Percentiles rank a stretch among this genome's conserved stretches.
Conservation (phyloP, 2,888 invertebrate genomes). For the Lithophane leautieri region DNA sequence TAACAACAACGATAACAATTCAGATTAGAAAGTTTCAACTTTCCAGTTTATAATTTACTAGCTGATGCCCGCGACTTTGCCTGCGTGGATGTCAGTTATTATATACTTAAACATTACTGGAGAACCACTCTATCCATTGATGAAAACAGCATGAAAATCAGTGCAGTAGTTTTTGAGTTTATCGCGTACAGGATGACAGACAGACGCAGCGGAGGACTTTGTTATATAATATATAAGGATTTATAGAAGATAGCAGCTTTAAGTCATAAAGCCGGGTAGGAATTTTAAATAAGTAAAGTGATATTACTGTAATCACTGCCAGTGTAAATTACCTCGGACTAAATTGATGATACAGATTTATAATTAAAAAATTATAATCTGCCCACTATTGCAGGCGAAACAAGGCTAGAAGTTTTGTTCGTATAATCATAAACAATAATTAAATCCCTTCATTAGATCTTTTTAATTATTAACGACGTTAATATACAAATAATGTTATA, state of each 20-base stretch:
- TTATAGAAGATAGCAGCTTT: background rate
- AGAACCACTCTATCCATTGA: no score
- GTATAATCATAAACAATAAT: background rate
- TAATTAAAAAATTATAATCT: slow-evolving; percentile 9
- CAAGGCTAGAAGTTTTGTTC: background rate
- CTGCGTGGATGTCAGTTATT: no score
- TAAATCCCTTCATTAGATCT: slow-evolving; percentile 6
- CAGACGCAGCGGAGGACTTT: no score
- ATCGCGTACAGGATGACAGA: no score
- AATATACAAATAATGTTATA: slow-evolving; percentile 29
- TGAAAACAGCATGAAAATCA: no score
- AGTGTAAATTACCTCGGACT: background rate
- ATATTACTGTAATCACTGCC: background rate
- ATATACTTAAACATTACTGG: no score
- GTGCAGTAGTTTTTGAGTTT: no score
- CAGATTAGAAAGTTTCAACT: background rate
- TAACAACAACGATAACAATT: background rate
- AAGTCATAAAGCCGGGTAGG: background rate
- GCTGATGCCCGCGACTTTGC: no score
- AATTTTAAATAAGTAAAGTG: slow-evolving; percentile 7
- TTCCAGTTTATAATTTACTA: no score
- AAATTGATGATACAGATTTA: slow-evolving; percentile 10
- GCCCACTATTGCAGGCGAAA: background rate
- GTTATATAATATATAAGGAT: no score
- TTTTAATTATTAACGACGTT: slow-evolving; percentile 22